Evolutionary conservation across 2,888 invertebrate species (phyloP).

Genomic region (Eristalis intricaria): DNA sequence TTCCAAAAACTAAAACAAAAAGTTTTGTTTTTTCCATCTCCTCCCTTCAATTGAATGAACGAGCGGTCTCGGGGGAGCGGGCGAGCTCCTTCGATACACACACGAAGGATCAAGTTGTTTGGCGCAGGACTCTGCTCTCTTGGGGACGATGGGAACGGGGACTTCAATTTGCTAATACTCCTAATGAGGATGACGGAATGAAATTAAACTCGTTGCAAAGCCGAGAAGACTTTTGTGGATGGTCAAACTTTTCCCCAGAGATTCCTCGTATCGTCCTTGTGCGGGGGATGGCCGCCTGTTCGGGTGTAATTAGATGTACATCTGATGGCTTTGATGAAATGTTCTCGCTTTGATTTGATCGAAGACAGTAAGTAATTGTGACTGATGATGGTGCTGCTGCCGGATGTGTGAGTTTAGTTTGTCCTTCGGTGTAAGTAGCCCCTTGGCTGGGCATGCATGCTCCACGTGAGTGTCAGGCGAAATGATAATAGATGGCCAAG

Average conservation of each 20-base stretch:
- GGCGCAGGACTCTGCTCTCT: not conserved
- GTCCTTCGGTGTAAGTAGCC: not conserved
- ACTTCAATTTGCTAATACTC: constrained; percentile 52
- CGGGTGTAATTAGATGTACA: constrained; percentile 25
- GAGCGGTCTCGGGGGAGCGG: not conserved
- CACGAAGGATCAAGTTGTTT: constrained; percentile 23
- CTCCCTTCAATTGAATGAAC: not conserved
- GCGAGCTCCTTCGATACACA: constrained; percentile 22
- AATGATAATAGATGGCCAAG: not conserved
- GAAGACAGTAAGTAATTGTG: not conserved
- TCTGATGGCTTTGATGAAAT: constrained; percentile 15
- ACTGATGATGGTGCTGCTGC: not conserved
- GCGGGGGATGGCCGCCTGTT: not conserved
- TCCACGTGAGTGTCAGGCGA: not conserved
- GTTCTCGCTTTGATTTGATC: constrained; percentile 31
- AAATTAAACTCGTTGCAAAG: constrained; percentile 52
- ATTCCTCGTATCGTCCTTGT: not conserved
- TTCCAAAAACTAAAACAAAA: constrained; percentile 38
- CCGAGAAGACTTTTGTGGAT: not conserved
- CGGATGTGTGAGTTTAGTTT: not conserved
- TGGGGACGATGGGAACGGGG: not conserved
- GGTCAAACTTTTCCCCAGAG: constrained; percentile 15
- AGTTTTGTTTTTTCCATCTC: not conserved
- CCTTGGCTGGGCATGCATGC: not conserved
- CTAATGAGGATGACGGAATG: constrained; percentile 63